Base-by-base conservation (phyloP, 2,888 invertebrate species). In the Epinotia bilunana region DNA sequence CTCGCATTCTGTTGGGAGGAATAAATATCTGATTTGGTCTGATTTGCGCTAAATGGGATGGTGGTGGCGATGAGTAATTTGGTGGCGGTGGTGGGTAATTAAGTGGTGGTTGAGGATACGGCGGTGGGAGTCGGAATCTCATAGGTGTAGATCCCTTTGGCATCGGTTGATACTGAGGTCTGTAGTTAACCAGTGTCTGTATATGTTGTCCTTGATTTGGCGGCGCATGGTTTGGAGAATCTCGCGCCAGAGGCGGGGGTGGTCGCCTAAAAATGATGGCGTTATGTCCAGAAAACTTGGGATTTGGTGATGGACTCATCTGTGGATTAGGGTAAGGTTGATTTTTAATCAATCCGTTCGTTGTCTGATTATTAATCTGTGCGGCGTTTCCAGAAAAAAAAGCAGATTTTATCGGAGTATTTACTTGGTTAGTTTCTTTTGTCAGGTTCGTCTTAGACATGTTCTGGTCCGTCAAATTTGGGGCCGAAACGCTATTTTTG, bases 261-360 rank as follows among this genome's bases (percentile, higher is more conserved):
- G 69, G 49, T 20, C 18, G 33, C 39, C 60, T 60, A n/a, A 73
- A 39, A 58, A 73, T 73, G 33, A 73, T 65, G 49, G 72, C 65
- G 28, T 61, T 73, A 23, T 60, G 28, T 9, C 72, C 65, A 11
- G 72, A 65, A 60, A 65, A 65, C 13, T 16, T 46, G n/a, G 65
- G 33, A 60, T 1, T 11, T 16, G 11, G 5, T 20, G 68, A 58
- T 4, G 5, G 58, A 28, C 23, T 46, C 1, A 58, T 23, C 23
- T 28, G 43, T 2, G 9, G 23, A 60, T 60, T 46, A 18, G 58
- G 23, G 11, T 28, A n/a, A 1, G 58, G 0, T 46, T 43, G 43
- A n/a, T 43, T 57, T 7, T 39, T 39, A 20, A 43, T 18, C 7
- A 57, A n/a, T 18, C 33, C 33, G 18, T 13, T n/a, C 16, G 16